Evolutionary conservation across 2,113 vertebrate genomes (phyloP), one percentile per base, ranked within the genome.

Genomic region (Phainopepla nitens): DNA sequence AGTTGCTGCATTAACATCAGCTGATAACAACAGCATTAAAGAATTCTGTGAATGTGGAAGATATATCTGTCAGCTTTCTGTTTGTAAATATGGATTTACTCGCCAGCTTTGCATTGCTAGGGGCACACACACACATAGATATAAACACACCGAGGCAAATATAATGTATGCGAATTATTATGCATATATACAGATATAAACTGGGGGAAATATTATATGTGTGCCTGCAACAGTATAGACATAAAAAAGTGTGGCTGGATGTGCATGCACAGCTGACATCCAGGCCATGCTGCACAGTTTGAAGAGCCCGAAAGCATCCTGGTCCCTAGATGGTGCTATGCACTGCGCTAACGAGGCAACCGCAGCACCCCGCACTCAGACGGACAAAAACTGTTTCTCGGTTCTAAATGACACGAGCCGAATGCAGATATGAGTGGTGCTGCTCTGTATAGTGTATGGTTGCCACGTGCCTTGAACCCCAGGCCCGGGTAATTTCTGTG

Each of bases 281-380:
- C 13, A 42, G 66, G 57, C 15, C 35, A 19, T 15, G 24, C 36
- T 50, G 23, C 22, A 11, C 17, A 9, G 2, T 36, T 20, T 27
- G 68, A 16, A 60, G 9, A 7, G 50, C 93, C 81, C 21, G 7
- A 77, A 69, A 49, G 13, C 85, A 35, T 94, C 45, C 90, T 60
- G 75, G 82, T 92, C 95, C 83, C 96, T 96, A 96, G 96, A 84
- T 95, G 96, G 95, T 91, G 94, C 95, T 96, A 28, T 94, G 75
- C 62, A 36, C 96, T 92, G 69, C 77, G 21, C 79, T 3, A 94
- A 88, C 0, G 4, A 80, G 78, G 73, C 51, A 44, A 1, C 12
- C 49, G 18, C 47, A 21, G 66, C 33, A 16, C 5, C 8, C 47
- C 42, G 58, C 14, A 7, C 42, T 35, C 0, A 1, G 50, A n/a